These are phyloP conservation scores for Cheilosia scutellata DNA, from an alignment of 2,888 invertebrate species.

Conservation along the genomic window DNA sequence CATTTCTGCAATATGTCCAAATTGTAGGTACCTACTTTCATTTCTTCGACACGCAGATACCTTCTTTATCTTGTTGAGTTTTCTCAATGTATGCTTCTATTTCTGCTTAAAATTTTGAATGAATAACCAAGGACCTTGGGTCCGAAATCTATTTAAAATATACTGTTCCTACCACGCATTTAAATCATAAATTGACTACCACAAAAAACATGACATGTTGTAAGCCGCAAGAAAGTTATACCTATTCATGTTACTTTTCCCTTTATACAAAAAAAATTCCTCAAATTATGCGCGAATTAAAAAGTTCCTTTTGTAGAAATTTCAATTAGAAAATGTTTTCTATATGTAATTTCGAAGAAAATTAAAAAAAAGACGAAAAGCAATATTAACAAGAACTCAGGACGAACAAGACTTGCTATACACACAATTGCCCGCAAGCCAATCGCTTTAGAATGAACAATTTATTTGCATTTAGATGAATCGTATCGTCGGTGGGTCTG, in stretches of 20 bases:
- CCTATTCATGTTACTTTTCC: background rate
- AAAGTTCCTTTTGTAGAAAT: background rate
- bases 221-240: background rate
- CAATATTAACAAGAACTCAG: background rate
- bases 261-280: background rate
- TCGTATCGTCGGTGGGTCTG: slow-evolving; percentile 42
- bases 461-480: slow-evolving; percentile 74
- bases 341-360: background rate
- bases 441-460: slow-evolving; percentile 61
- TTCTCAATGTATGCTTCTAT: too few species aligned
- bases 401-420: background rate
- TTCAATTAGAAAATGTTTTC: background rate
- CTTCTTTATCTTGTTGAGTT: too few species aligned
- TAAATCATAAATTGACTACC: background rate
- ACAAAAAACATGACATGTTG: background rate
- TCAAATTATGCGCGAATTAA: background rate
- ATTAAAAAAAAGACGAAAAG: background rate
- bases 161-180: background rate
- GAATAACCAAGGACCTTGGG: background rate
- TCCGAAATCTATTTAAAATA: background rate
- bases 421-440: slow-evolving; percentile 19
- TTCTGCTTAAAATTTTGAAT: too few species aligned
- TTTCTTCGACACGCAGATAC: too few species aligned
- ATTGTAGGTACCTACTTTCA: too few species aligned
- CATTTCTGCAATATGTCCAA: too few species aligned